A percentile compares a stretch with the other conserved stretches of the same genome.
Evolutionary conservation across 2,888 invertebrate genomes (phyloP).

Genomic region (Nemapogon koenigi): DNA sequence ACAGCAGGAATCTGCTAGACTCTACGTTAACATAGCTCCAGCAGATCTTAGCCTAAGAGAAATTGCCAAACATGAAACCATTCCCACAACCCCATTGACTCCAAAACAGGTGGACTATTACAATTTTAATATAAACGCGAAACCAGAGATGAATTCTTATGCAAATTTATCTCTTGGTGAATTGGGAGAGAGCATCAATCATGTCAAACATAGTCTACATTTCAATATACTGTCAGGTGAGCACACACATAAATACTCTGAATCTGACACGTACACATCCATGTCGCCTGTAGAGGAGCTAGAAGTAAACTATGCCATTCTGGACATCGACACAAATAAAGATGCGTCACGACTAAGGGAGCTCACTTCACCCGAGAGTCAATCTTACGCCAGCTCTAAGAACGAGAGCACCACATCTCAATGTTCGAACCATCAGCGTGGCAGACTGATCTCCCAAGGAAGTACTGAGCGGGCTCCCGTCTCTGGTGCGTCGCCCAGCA

Average conservation of each 20-base stretch:
- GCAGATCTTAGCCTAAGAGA: constrained; percentile 30
- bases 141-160: constrained; percentile 42
- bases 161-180: constrained; percentile 49
- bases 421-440: constrained; percentile 32
- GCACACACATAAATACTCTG: constrained; percentile 41
- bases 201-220: constrained; percentile 25
- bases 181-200: constrained; percentile 33
- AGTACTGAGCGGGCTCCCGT: constrained; percentile 32
- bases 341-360: constrained; percentile 28
- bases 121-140: constrained; percentile 28
- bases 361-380: constrained; percentile 34
- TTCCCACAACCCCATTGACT: constrained; percentile 40
- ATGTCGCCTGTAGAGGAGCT: constrained; percentile 47
- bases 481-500: neutral
- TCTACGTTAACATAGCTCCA: constrained; percentile 52
- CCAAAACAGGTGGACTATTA: constrained; percentile 49
- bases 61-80: constrained; percentile 27
- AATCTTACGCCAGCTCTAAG: constrained; percentile 35
- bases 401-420: constrained; percentile 34
- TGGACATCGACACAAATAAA: constrained; percentile 74
- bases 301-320: constrained; percentile 77
- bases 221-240: constrained; percentile 25
- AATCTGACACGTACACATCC: constrained; percentile 48
- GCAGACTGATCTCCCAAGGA: constrained; percentile 37
- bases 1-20: constrained; percentile 36